Evolutionary conservation across 2,797 vertebrate genomes (phyloP), one percentile per base, ranked within the genome.

Genomic region (Podargus strigoides): DNA sequence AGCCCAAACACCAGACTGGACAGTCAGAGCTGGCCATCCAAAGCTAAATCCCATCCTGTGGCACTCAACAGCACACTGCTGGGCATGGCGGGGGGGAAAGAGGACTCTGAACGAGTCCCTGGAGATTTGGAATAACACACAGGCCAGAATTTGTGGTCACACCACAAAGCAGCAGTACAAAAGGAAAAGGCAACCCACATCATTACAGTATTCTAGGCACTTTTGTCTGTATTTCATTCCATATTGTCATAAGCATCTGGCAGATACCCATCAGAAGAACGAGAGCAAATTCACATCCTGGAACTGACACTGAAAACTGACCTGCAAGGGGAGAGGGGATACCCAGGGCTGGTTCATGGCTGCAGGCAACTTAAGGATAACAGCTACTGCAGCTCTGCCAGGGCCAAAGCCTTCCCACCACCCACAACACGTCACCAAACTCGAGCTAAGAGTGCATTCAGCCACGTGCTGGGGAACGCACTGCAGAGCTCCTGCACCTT

Each of bases 191-290:
- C 63, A 69, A 47, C 0, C 1, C 2, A 6, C 18, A 2, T 2
- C 15, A 24, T 17, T 17, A 26, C 1, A 8, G 1, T n/a, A 9
- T 3, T 37, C 22, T 3, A n/a, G n/a, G 23, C 16, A 20, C 32
- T 47, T 7, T 5, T 27, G 53, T 19, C 75, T 46, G 19, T 5
- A 14, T 50, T 70, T 67, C 27, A 17, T 37, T 17, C 50, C 28
- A 2, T 6, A 6, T 1, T 26, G 21, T 36, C 60, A 14, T 5
- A 68, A 74, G 42, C 26, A 30, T 27, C 46, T 50, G 47, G 46
- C 50, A 74, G 34, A 67, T 14, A 23, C 24, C 30, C 11, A 32
- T 9, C 37, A 27, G 39, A 34, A 50, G 15, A 49, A 19, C 3
- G 0, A 41, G 23, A 36, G 14, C 15, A 15, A 41, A 41, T 41